Evolutionary conservation across 2,797 vertebrate species (phyloP).

Genomic region (Nothura maculosa): DNA sequence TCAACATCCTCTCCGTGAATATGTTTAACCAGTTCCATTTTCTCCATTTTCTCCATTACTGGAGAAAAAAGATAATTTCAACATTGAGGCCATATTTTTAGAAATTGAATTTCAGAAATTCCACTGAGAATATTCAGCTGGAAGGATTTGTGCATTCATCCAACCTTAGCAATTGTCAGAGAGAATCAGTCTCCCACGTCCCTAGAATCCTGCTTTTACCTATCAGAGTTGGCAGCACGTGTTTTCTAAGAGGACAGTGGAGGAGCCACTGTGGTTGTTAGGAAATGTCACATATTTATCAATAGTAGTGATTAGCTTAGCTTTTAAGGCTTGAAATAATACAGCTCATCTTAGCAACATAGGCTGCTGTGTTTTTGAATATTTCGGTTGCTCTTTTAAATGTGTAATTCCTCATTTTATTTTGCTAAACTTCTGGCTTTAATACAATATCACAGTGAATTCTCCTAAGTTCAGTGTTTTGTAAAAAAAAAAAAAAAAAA

Average conservation of each 20-base stretch:
- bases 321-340: slow-evolving; percentile 2
- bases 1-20: not conserved
- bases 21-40: not conserved
- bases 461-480: not conserved
- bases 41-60: too few relatives aligned
- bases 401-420: not conserved
- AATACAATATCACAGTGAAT: not conserved
- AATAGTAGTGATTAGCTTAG: slow-evolving; percentile 32
- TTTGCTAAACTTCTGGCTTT: not conserved
- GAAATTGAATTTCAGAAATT: not conserved
- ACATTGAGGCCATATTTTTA: not conserved
- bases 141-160: not conserved
- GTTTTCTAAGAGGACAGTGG: not conserved
- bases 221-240: not conserved
- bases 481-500: not conserved
- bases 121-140: not conserved
- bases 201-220: slow-evolving; percentile 5
- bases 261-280: not conserved
- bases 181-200: slow-evolving; percentile 27
- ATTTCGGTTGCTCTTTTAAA: not conserved
- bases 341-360: not conserved
- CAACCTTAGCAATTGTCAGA: slow-evolving; percentile 26
- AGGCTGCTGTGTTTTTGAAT: not conserved
- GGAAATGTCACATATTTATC: slow-evolving; percentile 21
- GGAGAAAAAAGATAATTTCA: not conserved